Percentiles rank a stretch among this genome's conserved stretches.
phyloP scores from a whole-genome alignment of 2,113 vertebrate genomes.

The Struthidea cinerea region DNA sequence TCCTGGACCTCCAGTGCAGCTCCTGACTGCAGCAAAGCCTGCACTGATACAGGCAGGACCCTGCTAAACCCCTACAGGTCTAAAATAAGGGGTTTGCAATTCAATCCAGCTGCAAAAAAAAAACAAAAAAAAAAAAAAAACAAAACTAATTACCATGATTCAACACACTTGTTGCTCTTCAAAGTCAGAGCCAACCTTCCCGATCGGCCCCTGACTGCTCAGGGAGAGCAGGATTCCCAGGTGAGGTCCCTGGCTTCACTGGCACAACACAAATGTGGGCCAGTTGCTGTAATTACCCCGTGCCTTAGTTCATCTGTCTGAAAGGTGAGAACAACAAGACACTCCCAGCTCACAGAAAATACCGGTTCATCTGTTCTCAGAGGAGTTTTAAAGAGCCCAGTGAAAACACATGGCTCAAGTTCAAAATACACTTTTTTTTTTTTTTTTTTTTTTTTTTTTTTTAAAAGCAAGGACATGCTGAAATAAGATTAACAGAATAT shows the following conservation, averaged over 20 bases:
- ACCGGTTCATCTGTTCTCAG: not conserved
- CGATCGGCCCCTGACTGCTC: accelerated
- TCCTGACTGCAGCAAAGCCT: accelerated
- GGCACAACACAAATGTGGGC: not conserved
- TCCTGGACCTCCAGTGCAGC: not conserved
- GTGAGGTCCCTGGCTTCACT: not conserved
- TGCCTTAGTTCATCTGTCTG: not conserved
- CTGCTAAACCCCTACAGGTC: not conserved
- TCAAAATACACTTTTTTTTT: not conserved
- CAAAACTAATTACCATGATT: not conserved
- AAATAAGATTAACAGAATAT: slow-evolving; percentile 12
- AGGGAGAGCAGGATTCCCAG: not conserved
- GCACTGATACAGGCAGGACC: accelerated
- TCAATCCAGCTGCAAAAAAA: not conserved
- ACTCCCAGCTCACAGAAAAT: not conserved
- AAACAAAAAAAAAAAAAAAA: too few species aligned
- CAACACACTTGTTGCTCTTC: not conserved
- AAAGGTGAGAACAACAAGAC: not conserved
- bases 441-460: not conserved
- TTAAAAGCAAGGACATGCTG: not conserved
- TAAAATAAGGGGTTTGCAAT: not conserved
- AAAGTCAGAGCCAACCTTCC: not conserved
- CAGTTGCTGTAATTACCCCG: not conserved
- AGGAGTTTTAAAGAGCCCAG: not conserved
- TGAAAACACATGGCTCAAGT: not conserved